Percentiles rank a stretch among this genome's conserved stretches.
phyloP scores from a whole-genome alignment of 2,797 vertebrate genomes.

The Mormyrops attenuatus region DNA sequence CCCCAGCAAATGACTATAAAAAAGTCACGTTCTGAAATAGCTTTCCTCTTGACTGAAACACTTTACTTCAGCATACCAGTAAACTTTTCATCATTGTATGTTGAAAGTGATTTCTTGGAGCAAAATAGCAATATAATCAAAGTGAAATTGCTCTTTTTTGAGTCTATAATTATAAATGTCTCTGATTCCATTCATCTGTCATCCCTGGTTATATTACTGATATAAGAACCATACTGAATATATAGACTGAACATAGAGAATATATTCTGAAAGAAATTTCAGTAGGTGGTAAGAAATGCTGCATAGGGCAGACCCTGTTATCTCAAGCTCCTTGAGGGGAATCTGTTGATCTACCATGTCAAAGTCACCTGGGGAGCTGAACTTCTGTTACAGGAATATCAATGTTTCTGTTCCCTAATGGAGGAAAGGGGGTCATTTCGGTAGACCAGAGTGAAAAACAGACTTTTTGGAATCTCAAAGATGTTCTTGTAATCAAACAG shows the following conservation, averaged over 20 bases:
- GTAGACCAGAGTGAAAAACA: neutral
- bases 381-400: neutral
- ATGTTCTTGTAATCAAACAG: neutral
- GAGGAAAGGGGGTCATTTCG: neutral
- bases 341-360: constrained; percentile 15
- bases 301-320: neutral
- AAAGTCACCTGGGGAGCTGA: neutral
- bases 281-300: neutral
- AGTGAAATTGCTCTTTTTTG: neutral
- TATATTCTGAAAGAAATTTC: neutral
- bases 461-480: neutral
- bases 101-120: neutral
- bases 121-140: neutral
- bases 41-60: neutral
- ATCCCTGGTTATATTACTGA: neutral
- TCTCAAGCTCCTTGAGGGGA: neutral
- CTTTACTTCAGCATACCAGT: neutral
- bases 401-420: constrained; percentile 7
- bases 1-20: neutral
- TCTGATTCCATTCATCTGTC: neutral
- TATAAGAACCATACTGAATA: neutral
- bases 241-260: neutral
- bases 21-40: neutral
- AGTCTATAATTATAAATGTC: neutral
- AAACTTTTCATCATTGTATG: neutral